Conservation (phyloP, 2,888 invertebrate species). For the Mesorhabditis belari region DNA sequence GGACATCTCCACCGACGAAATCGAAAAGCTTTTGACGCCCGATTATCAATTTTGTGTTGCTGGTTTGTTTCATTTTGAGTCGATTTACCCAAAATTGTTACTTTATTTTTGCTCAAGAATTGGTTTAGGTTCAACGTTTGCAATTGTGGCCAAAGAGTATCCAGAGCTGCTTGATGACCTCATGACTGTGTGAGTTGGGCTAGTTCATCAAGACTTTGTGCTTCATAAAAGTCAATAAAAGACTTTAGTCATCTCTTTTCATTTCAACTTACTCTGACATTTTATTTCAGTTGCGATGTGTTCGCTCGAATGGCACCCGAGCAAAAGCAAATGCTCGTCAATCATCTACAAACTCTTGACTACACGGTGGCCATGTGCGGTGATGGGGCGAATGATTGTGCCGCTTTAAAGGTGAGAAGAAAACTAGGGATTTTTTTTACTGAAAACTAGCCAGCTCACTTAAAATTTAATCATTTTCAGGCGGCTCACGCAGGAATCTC, state of each 20-base stretch:
- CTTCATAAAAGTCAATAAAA: too few relatives aligned
- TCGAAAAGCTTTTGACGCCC: not conserved
- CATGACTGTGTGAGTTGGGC: conserved; percentile 24
- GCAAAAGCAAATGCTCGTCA: conserved; percentile 71
- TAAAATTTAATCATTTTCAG: conserved; percentile 10
- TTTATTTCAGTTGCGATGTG: conserved; percentile 47
- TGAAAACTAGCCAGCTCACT: not conserved
- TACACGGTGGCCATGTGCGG: conserved; percentile 57
- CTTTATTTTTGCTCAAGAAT: not conserved
- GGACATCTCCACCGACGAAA: not conserved
- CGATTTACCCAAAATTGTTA: too few relatives aligned
- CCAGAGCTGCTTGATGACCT: conserved; percentile 44
- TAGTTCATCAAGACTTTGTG: not conserved
- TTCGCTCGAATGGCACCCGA: conserved; percentile 57
- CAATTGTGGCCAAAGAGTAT: conserved; percentile 44
- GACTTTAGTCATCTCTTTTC: too few relatives aligned
- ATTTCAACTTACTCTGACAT: too few relatives aligned
- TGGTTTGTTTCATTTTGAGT: too few relatives aligned
- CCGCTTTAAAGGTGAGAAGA: conserved; percentile 54
- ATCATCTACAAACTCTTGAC: conserved; percentile 62
- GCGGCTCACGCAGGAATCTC: conserved; percentile 56
- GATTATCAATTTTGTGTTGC: not conserved
- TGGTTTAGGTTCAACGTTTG: conserved; percentile 36
- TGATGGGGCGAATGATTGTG: conserved; percentile 58
- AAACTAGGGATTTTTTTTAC: not conserved